Conservation (phyloP, 2,113 vertebrate genomes). For the Butorides virescens region DNA sequence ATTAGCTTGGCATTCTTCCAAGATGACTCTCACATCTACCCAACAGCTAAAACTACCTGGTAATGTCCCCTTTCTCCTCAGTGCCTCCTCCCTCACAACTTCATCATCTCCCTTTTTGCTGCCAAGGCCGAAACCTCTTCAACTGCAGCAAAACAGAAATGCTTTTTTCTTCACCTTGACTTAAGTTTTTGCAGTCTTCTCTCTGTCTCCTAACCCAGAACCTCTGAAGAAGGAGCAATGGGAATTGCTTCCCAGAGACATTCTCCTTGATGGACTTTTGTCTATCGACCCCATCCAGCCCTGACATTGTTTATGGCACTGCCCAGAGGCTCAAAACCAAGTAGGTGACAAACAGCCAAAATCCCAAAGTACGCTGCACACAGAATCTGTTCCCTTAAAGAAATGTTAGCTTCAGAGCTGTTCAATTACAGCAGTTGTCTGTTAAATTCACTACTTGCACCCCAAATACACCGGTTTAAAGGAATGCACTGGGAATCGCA, state of each 20-base stretch:
- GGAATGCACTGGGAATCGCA: background rate
- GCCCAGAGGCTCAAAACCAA: background rate
- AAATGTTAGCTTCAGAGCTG: background rate
- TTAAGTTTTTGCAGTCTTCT: background rate
- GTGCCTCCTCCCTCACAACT: background rate
- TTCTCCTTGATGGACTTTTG: background rate
- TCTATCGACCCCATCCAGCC: background rate
- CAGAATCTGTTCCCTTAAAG: background rate
- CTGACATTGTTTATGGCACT: background rate
- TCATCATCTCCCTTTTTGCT: background rate
- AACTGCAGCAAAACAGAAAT: background rate
- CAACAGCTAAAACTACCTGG: background rate
- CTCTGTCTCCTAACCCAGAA: background rate
- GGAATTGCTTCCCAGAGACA: background rate
- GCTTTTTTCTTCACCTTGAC: background rate
- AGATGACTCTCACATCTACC: background rate
- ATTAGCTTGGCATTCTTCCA: background rate
- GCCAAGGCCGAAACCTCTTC: background rate
- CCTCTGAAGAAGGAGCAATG: background rate
- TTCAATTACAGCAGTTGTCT: background rate
- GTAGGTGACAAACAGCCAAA: background rate
- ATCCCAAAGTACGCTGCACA: background rate
- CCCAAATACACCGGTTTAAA: background rate
- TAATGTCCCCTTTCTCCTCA: background rate
- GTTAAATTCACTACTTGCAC: background rate